Percentiles rank a stretch among this genome's conserved stretches.
These are phyloP conservation scores for Orius laevigatus DNA, from an alignment of 1,140 invertebrate genomes.

Conservation along the genomic window DNA sequence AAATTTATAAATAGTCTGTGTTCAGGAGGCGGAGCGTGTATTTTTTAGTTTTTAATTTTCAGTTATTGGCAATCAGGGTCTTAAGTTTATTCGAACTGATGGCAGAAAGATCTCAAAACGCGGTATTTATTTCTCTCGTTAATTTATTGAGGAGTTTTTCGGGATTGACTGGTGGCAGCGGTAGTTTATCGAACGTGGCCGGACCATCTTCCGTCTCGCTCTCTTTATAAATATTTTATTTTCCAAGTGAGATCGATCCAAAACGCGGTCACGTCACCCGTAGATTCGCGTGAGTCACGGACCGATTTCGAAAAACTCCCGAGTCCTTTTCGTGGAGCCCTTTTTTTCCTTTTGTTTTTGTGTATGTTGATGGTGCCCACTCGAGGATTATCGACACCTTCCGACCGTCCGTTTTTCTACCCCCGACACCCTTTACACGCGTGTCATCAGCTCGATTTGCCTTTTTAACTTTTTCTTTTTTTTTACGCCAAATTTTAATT, in stretches of 20 bases:
- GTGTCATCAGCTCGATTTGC: neutral
- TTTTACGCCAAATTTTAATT: too few relatives aligned
- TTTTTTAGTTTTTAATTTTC: too few relatives aligned
- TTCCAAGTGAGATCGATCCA: conserved; percentile 6
- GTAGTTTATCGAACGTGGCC: conserved; percentile 3
- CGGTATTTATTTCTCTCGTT: neutral
- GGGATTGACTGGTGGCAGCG: neutral
- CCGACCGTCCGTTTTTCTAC: too few relatives aligned
- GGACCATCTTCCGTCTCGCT: conserved; percentile 1
- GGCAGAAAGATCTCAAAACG: neutral
- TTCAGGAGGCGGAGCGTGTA: conserved; percentile 1
- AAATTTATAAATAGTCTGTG: conserved; percentile 10
- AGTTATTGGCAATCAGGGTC: conserved; percentile 10
- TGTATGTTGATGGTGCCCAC: too few relatives aligned
- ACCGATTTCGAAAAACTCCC: conserved; percentile 2
- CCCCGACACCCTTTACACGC: too few relatives aligned
- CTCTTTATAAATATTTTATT: conserved; percentile 10
- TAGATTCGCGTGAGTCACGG: neutral
- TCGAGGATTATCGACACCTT: too few relatives aligned
- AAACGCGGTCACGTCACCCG: conserved; percentile 7
- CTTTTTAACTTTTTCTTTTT: neutral
- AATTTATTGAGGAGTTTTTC: neutral
- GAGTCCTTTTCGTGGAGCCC: too few relatives aligned
- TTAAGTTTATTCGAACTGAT: conserved; percentile 1
- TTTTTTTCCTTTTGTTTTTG: too few relatives aligned